phyloP scores from a whole-genome alignment of 2,888 invertebrate species.

The Steinernema carpocapsae region DNA sequence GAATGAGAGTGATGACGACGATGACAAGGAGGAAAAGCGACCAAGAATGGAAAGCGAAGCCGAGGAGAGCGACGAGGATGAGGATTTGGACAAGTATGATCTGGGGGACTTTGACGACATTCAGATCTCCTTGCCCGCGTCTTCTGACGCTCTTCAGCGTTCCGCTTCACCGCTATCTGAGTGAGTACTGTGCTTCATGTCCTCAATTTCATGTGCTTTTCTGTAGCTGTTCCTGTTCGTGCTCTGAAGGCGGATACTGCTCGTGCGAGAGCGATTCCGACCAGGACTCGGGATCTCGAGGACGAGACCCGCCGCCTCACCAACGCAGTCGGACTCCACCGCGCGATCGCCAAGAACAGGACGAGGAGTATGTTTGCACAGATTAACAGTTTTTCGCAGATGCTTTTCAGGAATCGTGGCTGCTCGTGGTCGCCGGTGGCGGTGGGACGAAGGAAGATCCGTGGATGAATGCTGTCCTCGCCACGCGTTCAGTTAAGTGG shows the following conservation, averaged over 20 bases:
- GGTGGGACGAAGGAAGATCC: too few relatives aligned
- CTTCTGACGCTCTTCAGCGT: background rate
- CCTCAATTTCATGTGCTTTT: slow-evolving; percentile 46
- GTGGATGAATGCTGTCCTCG: too few relatives aligned
- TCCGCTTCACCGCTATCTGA: background rate
- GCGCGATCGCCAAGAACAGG: too few relatives aligned
- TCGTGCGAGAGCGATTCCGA: slow-evolving; percentile 61
- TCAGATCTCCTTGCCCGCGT: background rate
- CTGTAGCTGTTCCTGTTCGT: slow-evolving; percentile 65
- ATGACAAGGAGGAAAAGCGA: too few relatives aligned
- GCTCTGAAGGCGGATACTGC: slow-evolving; percentile 64
- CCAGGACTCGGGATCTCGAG: slow-evolving; percentile 43
- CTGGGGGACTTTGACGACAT: slow-evolving; percentile 23
- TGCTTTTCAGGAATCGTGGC: too few relatives aligned
- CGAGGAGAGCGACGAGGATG: slow-evolving; percentile 54
- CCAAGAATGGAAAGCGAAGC: too few relatives aligned
- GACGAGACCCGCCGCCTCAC: background rate
- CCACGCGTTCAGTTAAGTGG: too few relatives aligned
- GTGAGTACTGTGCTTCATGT: background rate
- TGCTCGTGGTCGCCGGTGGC: too few relatives aligned
- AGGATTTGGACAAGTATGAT: slow-evolving; percentile 63
- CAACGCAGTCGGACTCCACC: background rate
- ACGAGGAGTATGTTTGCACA: too few relatives aligned
- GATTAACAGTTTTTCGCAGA: too few relatives aligned
- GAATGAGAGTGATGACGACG: slow-evolving; percentile 44